Conservation (phyloP, 2,797 vertebrate species). For the Artibeus jamaicensis region DNA sequence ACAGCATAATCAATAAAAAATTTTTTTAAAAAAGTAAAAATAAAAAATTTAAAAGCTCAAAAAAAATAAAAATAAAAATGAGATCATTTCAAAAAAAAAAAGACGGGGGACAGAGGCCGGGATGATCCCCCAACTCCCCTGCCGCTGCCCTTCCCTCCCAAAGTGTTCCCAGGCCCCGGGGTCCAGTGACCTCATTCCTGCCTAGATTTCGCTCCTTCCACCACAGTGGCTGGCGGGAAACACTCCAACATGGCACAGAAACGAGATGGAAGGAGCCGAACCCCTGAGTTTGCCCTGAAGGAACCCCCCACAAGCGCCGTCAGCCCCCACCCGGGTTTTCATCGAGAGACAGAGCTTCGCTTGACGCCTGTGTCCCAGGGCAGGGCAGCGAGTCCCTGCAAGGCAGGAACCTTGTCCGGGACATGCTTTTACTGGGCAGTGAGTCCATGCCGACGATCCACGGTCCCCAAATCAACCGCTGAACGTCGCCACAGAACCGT, state of each 20-base stretch:
- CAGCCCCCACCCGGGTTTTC: background rate
- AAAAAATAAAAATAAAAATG: no score
- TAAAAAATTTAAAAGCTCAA: no score
- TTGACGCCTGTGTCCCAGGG: background rate
- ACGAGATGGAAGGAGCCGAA: no score
- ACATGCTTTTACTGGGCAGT: background rate
- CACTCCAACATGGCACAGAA: no score
- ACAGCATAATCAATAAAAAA: no score
- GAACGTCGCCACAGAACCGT: background rate
- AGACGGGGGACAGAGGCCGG: background rate
- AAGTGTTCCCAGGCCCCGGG: background rate
- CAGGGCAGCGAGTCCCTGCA: background rate
- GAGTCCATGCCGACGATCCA: background rate
- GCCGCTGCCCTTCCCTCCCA: rapidly evolving
- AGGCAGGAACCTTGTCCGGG: background rate
- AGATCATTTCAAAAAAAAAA: no score
- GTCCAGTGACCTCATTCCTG: background rate
- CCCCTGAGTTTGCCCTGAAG: no score
- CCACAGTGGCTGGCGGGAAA: background rate
- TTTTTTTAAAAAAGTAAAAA: no score
- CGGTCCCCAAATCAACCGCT: no score
- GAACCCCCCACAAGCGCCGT: background rate
- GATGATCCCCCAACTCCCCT: no score
- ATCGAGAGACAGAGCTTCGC: background rate
- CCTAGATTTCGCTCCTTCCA: background rate